These are phyloP conservation scores for Rhombomys opimus DNA, from an alignment of 2,113 vertebrate species.

Conservation along the genomic window DNA sequence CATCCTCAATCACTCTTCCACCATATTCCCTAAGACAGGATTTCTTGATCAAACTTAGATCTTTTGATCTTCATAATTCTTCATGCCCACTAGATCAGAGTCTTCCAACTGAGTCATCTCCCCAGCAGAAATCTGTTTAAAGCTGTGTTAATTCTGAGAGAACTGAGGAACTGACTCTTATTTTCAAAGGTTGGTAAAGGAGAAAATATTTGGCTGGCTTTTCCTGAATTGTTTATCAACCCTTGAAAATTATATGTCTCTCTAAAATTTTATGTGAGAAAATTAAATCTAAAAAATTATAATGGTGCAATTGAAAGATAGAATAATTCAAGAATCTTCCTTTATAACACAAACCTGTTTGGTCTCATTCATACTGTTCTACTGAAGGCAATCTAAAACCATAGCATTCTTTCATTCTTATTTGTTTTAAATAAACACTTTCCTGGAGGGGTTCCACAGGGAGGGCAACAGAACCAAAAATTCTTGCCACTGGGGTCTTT, in stretches of 20 bases:
- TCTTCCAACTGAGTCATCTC: neutral
- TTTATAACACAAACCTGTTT: neutral
- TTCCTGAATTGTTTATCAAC: constrained; percentile 13
- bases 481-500: no score
- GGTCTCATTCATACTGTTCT: neutral
- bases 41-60: neutral
- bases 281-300: neutral
- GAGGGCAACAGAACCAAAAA: no score
- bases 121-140: neutral
- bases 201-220: neutral
- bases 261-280: neutral
- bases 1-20: neutral
- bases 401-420: neutral
- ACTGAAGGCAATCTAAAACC: neutral
- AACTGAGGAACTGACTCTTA: neutral
- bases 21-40: no score
- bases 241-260: neutral
- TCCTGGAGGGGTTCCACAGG: no score
- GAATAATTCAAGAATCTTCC: neutral
- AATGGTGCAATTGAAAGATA: neutral
- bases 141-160: neutral
- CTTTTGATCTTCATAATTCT: neutral
- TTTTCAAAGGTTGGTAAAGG: neutral
- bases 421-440: neutral
- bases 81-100: neutral